phyloP scores from a whole-genome alignment of 2,888 invertebrate genomes.

The Bugulina stolonifera region DNA sequence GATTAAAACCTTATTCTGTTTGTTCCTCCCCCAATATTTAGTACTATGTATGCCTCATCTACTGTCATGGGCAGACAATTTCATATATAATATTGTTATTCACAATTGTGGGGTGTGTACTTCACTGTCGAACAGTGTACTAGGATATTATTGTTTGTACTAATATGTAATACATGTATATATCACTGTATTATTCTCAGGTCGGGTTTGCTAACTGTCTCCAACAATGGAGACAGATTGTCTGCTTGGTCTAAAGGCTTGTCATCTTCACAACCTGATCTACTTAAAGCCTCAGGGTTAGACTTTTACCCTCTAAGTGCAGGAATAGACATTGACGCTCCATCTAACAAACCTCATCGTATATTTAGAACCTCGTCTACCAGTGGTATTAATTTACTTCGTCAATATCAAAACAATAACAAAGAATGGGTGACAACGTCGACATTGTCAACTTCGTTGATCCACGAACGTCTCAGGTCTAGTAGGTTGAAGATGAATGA shows the following conservation, averaged over 20 bases:
- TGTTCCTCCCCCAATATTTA: too few relatives aligned
- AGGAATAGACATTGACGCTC: neutral
- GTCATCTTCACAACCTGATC: slow-evolving; percentile 7
- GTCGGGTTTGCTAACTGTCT: too few relatives aligned
- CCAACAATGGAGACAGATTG: neutral
- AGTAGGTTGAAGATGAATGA: slow-evolving; percentile 1
- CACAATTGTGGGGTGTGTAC: too few relatives aligned
- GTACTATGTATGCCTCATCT: too few relatives aligned
- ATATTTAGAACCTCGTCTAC: neutral
- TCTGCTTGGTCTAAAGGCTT: slow-evolving; percentile 6
- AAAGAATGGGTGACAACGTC: neutral
- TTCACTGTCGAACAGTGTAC: too few relatives aligned
- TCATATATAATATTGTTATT: too few relatives aligned
- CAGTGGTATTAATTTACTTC: neutral
- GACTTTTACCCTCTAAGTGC: neutral
- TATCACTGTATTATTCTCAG: too few relatives aligned
- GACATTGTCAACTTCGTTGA: neutral
- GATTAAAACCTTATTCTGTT: too few relatives aligned
- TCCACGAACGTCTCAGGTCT: neutral
- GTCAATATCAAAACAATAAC: neutral
- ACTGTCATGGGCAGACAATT: too few relatives aligned
- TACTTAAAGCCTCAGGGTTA: slow-evolving; percentile 2
- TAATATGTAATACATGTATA: too few relatives aligned
- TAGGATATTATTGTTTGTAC: too few relatives aligned
- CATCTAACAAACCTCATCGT: neutral